Base-by-base conservation (phyloP, 2,113 vertebrate genomes). In the Chascanopsetta lugubris region DNA sequence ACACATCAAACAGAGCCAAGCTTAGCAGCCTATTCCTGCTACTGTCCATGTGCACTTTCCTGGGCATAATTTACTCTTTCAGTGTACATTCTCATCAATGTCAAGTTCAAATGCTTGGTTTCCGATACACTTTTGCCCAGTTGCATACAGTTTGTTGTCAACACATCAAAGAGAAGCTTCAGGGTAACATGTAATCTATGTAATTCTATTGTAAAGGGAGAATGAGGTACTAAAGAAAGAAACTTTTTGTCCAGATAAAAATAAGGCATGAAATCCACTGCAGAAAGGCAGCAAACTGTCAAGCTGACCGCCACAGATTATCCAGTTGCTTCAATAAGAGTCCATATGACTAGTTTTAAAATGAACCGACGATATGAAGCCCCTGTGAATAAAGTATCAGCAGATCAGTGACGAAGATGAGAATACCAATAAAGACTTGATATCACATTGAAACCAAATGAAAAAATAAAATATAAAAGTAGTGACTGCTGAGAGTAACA, bases 301-400 rank as follows among this genome's bases (percentile, higher is more conserved):
- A 84, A 80, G 71, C 67, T 60, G 56, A 79, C 48, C 59, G 79
- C 76, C 69, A 82, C 62, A 61, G 74, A 62, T 88, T 77, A 71
- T 83, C 81, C 73, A 68, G 73, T 85, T 48, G 40, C 15, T 56
- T 60, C 59, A 24, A 62, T 65, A 62, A 55, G 59, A 85, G 45
- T 80, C 72, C 58, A 72, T 58, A 24, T 68, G 61, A 80, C 82
- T 84, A 75, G 30, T 62, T 71, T 54, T 50, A 22, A 77, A 54
- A 65, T 49, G 13, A 32, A 68, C 56, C 73, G 72, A 58, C 58
- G 62, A 27, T 48, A 45, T 46, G 40, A 72, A 63, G 46, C 43
- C 74, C 42, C 36, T 68, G 66, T 34, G 4, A 36, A 66, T 46
- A 77, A 34, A 43, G 26, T 24, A 61, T 61, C 65, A 69, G 61